These are phyloP conservation scores for Chalcosyrphus nemorum DNA, from an alignment of 2,888 invertebrate genomes.

Conservation along the genomic window DNA sequence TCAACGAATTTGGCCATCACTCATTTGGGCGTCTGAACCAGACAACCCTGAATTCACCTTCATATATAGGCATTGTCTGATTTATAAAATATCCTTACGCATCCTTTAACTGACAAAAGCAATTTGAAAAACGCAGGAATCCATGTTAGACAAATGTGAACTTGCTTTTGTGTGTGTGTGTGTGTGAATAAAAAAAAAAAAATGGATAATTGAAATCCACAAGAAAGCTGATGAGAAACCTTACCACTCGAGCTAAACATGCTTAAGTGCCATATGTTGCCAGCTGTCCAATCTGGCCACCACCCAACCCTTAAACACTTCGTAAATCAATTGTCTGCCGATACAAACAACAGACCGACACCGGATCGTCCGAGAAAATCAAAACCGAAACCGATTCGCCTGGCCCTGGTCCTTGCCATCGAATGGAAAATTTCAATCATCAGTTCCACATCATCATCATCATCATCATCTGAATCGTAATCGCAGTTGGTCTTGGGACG, in stretches of 20 bases:
- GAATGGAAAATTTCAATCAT: conserved; percentile 56
- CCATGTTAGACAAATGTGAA: not conserved
- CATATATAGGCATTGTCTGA: not conserved
- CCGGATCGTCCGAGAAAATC: conserved; percentile 8
- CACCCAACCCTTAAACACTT: conserved; percentile 38
- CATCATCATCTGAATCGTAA: not conserved
- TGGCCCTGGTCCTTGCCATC: not conserved
- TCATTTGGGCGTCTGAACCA: too few relatives aligned
- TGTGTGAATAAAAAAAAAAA: not conserved
- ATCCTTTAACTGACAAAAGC: conserved; percentile 1
- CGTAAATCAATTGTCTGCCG: conserved; percentile 53
- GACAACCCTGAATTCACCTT: not conserved
- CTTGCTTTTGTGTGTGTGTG: too few relatives aligned
- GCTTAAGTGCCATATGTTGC: not conserved
- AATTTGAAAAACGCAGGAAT: not conserved
- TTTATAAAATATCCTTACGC: conserved; percentile 9
- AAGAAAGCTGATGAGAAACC: not conserved
- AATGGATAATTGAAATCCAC: not conserved
- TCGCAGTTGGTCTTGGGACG: not conserved
- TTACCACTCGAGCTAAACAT: not conserved
- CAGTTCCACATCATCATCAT: conserved; percentile 47
- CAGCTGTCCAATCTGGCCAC: not conserved
- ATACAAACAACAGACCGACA: conserved; percentile 4
- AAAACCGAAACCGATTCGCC: conserved; percentile 1
- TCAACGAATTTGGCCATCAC: too few relatives aligned